A percentile compares a stretch with the other conserved stretches of the same genome.
These are phyloP conservation scores for Mamestra configurata DNA, from an alignment of 1,140 invertebrate genomes.

Conservation along the genomic window DNA sequence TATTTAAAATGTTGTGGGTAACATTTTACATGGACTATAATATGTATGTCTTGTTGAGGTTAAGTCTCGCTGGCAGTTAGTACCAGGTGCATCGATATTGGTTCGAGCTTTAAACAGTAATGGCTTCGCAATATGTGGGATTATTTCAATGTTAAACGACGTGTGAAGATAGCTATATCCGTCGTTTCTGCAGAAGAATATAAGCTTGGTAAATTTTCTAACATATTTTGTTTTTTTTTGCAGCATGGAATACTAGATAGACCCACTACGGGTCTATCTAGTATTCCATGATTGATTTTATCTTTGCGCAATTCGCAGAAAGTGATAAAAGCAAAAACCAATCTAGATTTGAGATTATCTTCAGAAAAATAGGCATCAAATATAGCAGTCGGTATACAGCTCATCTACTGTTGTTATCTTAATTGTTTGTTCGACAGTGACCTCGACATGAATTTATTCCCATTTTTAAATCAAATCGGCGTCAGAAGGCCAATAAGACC, in stretches of 20 bases:
- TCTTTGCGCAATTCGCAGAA: no score
- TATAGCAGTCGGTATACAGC: background rate
- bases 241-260: no score
- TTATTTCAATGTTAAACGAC: background rate
- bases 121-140: background rate
- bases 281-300: no score
- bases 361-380: conserved; percentile 22
- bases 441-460: conserved; percentile 52
- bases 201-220: no score
- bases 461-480: conserved; percentile 47
- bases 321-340: no score
- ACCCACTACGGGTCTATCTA: no score
- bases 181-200: no score
- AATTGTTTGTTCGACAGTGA: conserved; percentile 37
- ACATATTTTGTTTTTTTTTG: no score
- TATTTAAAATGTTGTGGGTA: conserved; percentile 36
- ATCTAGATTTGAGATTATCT: background rate
- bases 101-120: background rate
- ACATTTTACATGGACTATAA: background rate
- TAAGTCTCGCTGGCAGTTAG: background rate
- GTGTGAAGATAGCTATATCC: background rate
- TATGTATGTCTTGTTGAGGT: background rate
- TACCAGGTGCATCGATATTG: conserved; percentile 8
- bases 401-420: conserved; percentile 26
- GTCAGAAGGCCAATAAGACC: conserved; percentile 44